These are phyloP conservation scores for Spisula solida DNA, from an alignment of 2,888 invertebrate species.

Conservation along the genomic window DNA sequence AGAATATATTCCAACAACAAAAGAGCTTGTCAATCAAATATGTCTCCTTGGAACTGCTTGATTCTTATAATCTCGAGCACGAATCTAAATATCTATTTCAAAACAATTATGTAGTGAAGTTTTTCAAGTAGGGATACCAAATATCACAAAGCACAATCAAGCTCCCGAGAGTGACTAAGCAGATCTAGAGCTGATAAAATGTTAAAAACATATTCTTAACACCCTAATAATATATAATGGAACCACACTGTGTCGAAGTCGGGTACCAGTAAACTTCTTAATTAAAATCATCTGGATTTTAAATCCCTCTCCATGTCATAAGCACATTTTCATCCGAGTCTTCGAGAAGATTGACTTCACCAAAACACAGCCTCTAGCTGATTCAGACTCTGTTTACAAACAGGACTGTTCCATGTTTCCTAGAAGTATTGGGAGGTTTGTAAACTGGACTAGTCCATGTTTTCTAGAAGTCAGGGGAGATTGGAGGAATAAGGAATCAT, in stretches of 20 bases:
- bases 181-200: constrained; percentile 43
- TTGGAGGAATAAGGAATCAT: neutral
- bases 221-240: constrained; percentile 32
- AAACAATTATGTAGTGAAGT: constrained; percentile 26
- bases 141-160: constrained; percentile 9
- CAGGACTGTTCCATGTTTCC: constrained; percentile 40
- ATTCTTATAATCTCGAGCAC: neutral
- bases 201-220: constrained; percentile 15
- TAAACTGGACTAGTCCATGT: constrained; percentile 44
- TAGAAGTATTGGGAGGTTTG: constrained; percentile 17
- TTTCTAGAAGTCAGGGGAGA: constrained; percentile 8
- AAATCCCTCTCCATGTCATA: constrained; percentile 42
- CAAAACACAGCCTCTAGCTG: constrained; percentile 59
- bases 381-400: constrained; percentile 60
- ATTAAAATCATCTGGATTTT: constrained; percentile 65
- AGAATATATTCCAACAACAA: constrained; percentile 13
- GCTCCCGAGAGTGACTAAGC: constrained; percentile 17
- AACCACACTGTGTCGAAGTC: neutral
- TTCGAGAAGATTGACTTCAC: constrained; percentile 56
- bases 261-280: constrained; percentile 42
- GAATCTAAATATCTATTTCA: constrained; percentile 34
- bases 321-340: constrained; percentile 46
- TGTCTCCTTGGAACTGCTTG: neutral
- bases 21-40: constrained; percentile 4
- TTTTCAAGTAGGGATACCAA: constrained; percentile 27